Conservation (phyloP, 2,797 vertebrate species). For the Triplophysa yarkandensis region DNA sequence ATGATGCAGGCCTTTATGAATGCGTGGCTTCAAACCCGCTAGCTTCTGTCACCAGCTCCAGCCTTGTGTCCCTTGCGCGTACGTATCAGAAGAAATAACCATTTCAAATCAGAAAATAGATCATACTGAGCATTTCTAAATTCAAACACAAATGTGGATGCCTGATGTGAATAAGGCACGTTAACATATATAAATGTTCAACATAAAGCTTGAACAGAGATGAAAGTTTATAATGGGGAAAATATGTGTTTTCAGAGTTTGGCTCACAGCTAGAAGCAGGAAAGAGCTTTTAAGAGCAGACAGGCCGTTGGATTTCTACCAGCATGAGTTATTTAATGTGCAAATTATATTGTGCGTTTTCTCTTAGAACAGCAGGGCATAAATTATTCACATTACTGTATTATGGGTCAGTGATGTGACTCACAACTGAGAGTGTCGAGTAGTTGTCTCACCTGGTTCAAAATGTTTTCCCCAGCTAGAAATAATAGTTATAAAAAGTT, state of each 20-base stretch:
- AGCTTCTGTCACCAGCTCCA: conserved; percentile 88
- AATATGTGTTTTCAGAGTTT: not conserved
- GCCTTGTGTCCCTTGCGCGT: conserved; percentile 92
- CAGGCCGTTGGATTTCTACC: conserved; percentile 33
- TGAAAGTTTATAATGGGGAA: not conserved
- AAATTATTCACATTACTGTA: conserved; percentile 35
- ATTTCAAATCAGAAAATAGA: too few species aligned
- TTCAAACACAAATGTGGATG: too few species aligned
- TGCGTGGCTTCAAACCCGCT: conserved; percentile 90
- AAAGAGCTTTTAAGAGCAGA: conserved; percentile 27
- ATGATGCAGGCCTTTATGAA: conserved; percentile 92
- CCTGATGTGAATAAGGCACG: too few species aligned
- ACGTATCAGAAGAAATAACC: conserved; percentile 62
- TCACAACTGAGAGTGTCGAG: not conserved
- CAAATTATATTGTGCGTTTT: conserved; percentile 50
- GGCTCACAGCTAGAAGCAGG: conserved; percentile 20
- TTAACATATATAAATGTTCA: not conserved
- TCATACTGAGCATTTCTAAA: too few species aligned
- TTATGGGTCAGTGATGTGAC: conserved; percentile 25
- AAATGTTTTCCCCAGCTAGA: not conserved
- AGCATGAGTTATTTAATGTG: conserved; percentile 26
- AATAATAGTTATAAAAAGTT: too few species aligned
- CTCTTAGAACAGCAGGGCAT: conserved; percentile 35
- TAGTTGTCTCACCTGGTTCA: not conserved
- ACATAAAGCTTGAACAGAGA: not conserved